Base-by-base conservation (phyloP, 2,888 invertebrate species). In the Marasmarcha lunaedactyla region DNA sequence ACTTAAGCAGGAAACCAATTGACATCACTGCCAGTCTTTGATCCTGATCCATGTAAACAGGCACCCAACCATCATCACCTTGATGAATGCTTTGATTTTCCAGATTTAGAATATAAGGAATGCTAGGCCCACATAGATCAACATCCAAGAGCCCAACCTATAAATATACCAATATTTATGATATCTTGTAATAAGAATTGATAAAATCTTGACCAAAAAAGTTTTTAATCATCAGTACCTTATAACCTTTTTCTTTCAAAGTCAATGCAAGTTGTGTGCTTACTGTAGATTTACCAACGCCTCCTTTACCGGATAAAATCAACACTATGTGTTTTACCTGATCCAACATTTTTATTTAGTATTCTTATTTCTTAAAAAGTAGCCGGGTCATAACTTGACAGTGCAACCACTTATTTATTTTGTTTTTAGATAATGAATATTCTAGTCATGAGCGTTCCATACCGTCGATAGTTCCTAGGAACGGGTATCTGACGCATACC, bases 261-360 rank as follows among this genome's bases (percentile, higher is more conserved):
- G 94, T 90, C 52, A 97, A 79, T 1, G 98, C 96, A 44, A 99
- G 69, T 65, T 97, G 97, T 1, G 95, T 93, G 65, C 97, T 94
- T 9, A 99, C 91, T 42, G 98, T 98, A 13, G 97, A 98, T 85
- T 99, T 99, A 10, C 99, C 99, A 15, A 99, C 99, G 33, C 99
- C 99, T 14, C 99, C 99, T 86, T 99, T 99, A 1, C 99, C 99
- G 1, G 98, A 98, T 38, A 99, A 85, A n/a, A 99, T 89, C 51
- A 99, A 84, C 56, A 99, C 89, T 33, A 95, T 86, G 63, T 93
- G 90, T 71, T 94, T 94, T 4, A 95, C 92, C 46, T 87, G 86
- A 38, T 92, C 90, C 52, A 94, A 76, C 92, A 93, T 93, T 48
- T 38, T 57, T 15, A 39, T 11, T 25, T 41, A 25, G 35, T 33